These are phyloP conservation scores for Chelon labrosus DNA, from an alignment of 2,797 vertebrate genomes.

Conservation along the genomic window DNA sequence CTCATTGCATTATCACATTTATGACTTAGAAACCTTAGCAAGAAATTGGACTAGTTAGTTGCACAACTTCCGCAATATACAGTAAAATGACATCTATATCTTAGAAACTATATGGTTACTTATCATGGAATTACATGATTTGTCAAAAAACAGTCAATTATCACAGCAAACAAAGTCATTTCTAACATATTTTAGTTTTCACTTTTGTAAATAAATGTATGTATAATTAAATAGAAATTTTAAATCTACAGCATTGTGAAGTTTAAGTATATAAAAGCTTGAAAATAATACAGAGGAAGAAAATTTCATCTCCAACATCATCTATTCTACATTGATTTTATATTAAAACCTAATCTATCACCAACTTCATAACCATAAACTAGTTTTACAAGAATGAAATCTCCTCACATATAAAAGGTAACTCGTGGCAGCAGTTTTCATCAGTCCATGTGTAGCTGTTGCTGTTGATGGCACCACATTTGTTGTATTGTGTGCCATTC, in stretches of 20 bases:
- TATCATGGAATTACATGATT: no score
- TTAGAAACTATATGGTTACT: no score
- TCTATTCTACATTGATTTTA: background rate
- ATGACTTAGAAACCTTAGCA: no score
- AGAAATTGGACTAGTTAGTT: no score
- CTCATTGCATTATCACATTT: no score
- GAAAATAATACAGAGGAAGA: no score
- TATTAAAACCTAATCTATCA: background rate
- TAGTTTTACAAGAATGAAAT: slow-evolving; percentile 16
- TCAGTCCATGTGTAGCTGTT: slow-evolving; percentile 37
- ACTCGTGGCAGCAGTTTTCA: slow-evolving; percentile 21
- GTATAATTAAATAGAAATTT: no score
- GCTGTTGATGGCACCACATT: slow-evolving; percentile 57
- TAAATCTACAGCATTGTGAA: no score
- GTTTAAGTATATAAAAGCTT: no score
- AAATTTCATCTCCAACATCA: background rate
- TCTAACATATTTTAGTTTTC: background rate
- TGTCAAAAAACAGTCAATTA: no score
- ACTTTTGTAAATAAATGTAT: background rate
- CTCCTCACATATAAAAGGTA: slow-evolving; percentile 69
- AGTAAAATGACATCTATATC: no score
- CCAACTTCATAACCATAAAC: background rate
- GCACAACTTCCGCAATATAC: no score
- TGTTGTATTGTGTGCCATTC: background rate
- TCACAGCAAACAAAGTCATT: background rate